Evolutionary conservation across 2,888 invertebrate genomes (phyloP), one percentile per base, ranked within the genome.

Genomic region (Clistopyga incitator): DNA sequence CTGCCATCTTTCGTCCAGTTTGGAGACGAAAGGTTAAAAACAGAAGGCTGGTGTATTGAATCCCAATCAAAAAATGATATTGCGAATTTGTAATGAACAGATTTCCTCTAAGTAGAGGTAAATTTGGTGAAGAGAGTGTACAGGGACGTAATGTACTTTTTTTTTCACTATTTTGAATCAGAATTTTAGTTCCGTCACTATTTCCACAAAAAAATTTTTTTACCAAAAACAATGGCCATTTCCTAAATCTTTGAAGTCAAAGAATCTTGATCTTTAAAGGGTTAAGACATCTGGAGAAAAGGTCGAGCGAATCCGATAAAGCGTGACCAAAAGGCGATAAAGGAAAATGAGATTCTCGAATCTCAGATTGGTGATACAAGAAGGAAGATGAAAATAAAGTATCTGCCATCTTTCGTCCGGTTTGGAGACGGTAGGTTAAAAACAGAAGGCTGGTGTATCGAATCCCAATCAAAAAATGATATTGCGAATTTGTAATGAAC

Each of bases 21-120:
- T 8, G 23, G 6, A 15, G 29, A 59, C 29, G n/a, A 34, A 34
- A 59, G 34, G 29, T 59, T 8, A 23, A n/a, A 65, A 56, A 61
- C 29, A 68, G 23, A 68, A 61, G 29, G 29, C 29, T 29, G 29
- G 29, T 29, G 29, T 29, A 29, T 29, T 6, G 11, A 80, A 72
- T 80, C 72, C 52, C 71, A 71, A 83, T 83, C 75, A 79, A 83
- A 77, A 80, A 83, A 71, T 72, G 79, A 83, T 80, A 80, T 80
- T 80, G 72, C 52, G 72, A 83, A 83, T 80, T 83, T 83, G 80
- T 72, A 77, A 72, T 34, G 72, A 72, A 72, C 80, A 67, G 72
- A 80, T 83, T 83, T 83, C 67, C 72, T 72, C 79, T 77, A 79
- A 79, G 80, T 77, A 67, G 77, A 80, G 72, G 72, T 80, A 38